A percentile compares a stretch with the other conserved stretches of the same genome.
Conservation (phyloP, 1,140 invertebrate species). For the Delia radicum region DNA sequence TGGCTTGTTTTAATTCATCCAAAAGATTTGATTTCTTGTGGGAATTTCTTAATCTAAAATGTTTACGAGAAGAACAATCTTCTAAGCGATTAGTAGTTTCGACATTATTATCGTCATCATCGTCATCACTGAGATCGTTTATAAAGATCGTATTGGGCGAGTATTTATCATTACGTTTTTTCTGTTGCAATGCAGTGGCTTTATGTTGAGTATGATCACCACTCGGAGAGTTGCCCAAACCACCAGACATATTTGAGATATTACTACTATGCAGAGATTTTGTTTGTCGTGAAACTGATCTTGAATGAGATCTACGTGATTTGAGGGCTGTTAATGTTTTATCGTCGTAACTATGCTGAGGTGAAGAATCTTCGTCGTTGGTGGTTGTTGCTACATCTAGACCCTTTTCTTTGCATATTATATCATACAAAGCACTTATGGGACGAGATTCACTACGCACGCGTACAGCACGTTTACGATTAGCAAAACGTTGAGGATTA, state of each 20-base stretch:
- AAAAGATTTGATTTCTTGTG: background rate
- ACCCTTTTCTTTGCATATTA: constrained; percentile 56
- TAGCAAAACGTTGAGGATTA: constrained; percentile 44
- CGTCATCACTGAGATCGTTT: constrained; percentile 8
- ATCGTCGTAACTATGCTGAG: constrained; percentile 25
- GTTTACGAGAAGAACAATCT: background rate
- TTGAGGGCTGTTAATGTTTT: background rate
- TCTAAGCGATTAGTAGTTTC: background rate
- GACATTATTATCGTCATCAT: background rate
- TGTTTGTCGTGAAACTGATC: background rate
- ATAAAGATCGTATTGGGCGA: background rate
- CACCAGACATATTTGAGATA: background rate
- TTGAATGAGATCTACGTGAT: constrained; percentile 5
- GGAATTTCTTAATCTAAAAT: background rate
- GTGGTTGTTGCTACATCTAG: constrained; percentile 39
- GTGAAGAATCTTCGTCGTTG: constrained; percentile 29
- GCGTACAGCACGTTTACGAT: constrained; percentile 45
- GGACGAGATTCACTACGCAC: constrained; percentile 53
- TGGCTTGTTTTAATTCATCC: constrained; percentile 1
- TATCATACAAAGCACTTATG: constrained; percentile 52
- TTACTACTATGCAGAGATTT: background rate
- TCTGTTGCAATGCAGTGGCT: background rate
- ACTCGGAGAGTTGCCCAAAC: background rate
- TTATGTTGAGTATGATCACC: background rate
- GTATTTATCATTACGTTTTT: constrained; percentile 5